phyloP scores from a whole-genome alignment of 2,888 invertebrate genomes.

The Nemotelus nigrinus region DNA sequence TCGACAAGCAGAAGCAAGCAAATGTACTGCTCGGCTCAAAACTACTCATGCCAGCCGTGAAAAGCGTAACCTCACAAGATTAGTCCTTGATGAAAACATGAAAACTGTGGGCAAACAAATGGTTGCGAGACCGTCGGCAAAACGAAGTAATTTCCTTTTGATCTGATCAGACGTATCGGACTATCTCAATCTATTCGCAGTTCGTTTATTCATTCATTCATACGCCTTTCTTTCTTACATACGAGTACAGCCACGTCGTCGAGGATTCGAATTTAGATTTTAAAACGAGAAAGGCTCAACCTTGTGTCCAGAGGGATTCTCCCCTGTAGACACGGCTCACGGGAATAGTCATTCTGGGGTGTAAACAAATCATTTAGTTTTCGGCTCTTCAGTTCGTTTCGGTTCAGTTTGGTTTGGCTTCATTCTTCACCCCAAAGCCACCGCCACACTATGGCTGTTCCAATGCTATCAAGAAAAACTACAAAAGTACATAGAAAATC shows the following conservation, averaged over 20 bases:
- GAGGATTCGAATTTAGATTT: conserved; percentile 9
- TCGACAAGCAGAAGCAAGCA: not conserved
- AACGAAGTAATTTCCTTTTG: conserved; percentile 46
- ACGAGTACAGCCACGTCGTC: not conserved
- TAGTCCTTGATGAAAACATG: conserved; percentile 7
- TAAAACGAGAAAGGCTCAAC: not conserved
- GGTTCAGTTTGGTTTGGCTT: conserved; percentile 36
- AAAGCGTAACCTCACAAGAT: conserved; percentile 43
- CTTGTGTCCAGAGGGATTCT: conserved; percentile 4
- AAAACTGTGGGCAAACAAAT: conserved; percentile 45
- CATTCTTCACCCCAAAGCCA: conserved; percentile 33
- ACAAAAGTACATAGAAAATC: conserved; percentile 48
- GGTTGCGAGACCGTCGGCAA: conserved; percentile 20
- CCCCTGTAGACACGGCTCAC: conserved; percentile 19
- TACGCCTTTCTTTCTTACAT: not conserved
- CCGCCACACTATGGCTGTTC: not conserved
- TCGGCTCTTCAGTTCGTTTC: conserved; percentile 10
- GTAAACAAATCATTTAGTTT: conserved; percentile 46
- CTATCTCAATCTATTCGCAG: conserved; percentile 39
- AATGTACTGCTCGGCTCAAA: too few species aligned
- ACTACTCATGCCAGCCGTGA: conserved; percentile 36
- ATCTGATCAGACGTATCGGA: conserved; percentile 44
- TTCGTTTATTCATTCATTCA: conserved; percentile 23
- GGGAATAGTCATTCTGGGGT: conserved; percentile 33
- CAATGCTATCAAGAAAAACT: conserved; percentile 27